Conservation (phyloP, 2,888 invertebrate species). For the Drosophila borealis region DNA sequence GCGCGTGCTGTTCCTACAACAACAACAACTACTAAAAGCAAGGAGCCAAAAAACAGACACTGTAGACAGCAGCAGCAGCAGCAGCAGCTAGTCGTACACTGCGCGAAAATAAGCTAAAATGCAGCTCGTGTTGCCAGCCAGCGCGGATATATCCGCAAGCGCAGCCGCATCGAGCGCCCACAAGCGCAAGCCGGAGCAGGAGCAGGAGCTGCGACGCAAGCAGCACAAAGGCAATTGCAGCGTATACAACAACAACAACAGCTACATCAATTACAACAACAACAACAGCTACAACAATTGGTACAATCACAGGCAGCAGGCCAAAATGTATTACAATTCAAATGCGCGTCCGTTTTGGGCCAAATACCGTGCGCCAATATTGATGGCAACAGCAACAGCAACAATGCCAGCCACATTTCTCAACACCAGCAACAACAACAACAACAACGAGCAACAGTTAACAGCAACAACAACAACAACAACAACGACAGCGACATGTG, state of each 20-base stretch:
- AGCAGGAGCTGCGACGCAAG: constrained; percentile 48
- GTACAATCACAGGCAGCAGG: constrained; percentile 16
- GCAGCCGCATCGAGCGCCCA: constrained; percentile 12
- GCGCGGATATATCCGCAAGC: constrained; percentile 9
- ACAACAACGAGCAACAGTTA: constrained; percentile 17
- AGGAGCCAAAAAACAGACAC: constrained; percentile 1
- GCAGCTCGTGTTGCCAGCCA: constrained; percentile 33
- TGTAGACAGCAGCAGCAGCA: neutral
- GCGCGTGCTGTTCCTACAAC: constrained; percentile 35
- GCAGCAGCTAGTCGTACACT: neutral
- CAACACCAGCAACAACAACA: constrained; percentile 24
- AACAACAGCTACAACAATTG: constrained; percentile 1
- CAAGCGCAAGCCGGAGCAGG: constrained; percentile 61
- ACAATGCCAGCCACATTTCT: constrained; percentile 9
- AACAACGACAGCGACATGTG: constrained; percentile 35
- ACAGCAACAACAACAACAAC: constrained; percentile 7
- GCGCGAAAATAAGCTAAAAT: neutral
- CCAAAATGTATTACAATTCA: constrained; percentile 63
- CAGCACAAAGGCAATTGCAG: constrained; percentile 31
- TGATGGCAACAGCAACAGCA: constrained; percentile 10
- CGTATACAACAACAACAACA: constrained; percentile 4
- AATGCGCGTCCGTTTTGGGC: constrained; percentile 34
- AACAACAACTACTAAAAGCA: neutral
- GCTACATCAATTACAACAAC: constrained; percentile 7
- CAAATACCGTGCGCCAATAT: constrained; percentile 9